Conservation (phyloP, 2,797 vertebrate species). For the Acestrorhynchus altus region DNA sequence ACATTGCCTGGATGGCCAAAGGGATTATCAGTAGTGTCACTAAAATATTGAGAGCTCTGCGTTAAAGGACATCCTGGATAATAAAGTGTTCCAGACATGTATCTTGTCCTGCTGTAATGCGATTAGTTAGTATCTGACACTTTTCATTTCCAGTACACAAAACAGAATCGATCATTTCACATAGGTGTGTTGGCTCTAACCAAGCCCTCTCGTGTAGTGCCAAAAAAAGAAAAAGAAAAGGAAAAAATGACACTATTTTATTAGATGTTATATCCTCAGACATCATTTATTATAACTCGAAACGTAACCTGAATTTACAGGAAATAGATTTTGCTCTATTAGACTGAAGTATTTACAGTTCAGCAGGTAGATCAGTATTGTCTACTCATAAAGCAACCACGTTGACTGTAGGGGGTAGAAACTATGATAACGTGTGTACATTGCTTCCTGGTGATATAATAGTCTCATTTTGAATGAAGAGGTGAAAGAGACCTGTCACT, state of each 20-base stretch:
- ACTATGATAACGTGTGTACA: not conserved
- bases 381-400: constrained; percentile 42
- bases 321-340: constrained; percentile 17
- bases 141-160: constrained; percentile 24
- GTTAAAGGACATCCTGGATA: constrained; percentile 18
- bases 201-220: constrained; percentile 4
- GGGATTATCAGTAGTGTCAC: constrained; percentile 18
- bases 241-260: constrained; percentile 14
- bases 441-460: constrained; percentile 21
- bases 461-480: not conserved
- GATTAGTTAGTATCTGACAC: constrained; percentile 40
- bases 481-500: not conserved
- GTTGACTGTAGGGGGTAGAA: constrained; percentile 21
- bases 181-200: not conserved
- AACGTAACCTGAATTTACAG: constrained; percentile 19
- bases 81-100: constrained; percentile 20
- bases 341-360: constrained; percentile 31
- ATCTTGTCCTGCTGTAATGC: constrained; percentile 21
- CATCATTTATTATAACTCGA: not conserved
- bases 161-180: constrained; percentile 12
- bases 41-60: constrained; percentile 14
- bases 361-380: constrained; percentile 29
- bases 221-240: constrained; percentile 14
- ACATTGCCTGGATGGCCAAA: constrained; percentile 14
- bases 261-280: constrained; percentile 10